A percentile compares a stretch with the other conserved stretches of the same genome.
phyloP scores from a whole-genome alignment of 2,888 invertebrate species.

The Cephus sareptanus region DNA sequence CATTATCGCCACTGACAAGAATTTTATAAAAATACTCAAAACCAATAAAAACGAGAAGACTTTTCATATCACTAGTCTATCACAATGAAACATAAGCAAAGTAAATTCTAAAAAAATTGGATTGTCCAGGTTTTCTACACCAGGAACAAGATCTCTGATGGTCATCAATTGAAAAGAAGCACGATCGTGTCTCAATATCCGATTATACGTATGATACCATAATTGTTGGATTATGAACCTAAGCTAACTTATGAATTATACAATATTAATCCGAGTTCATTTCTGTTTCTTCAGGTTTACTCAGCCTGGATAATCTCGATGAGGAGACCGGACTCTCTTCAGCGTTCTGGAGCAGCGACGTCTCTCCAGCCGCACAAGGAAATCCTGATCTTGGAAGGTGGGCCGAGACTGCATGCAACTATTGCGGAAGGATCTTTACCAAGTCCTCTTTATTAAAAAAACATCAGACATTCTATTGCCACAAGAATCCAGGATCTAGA shows the following conservation, averaged over 20 bases:
- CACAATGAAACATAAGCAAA: not conserved
- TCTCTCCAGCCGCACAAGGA: not conserved
- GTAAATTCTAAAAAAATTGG: not conserved
- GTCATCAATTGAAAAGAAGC: not conserved
- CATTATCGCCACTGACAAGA: not conserved
- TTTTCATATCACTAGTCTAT: not conserved
- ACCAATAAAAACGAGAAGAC: too few species aligned
- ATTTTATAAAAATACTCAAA: not conserved
- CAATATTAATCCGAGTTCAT: not conserved
- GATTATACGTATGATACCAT: not conserved
- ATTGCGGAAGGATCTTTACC: conserved; percentile 43
- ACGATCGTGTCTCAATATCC: not conserved
- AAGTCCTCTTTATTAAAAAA: conserved; percentile 30
- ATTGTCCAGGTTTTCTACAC: too few species aligned
- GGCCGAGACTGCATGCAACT: conserved; percentile 28
- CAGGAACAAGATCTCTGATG: not conserved
- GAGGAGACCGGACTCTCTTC: not conserved
- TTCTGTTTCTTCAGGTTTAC: not conserved
- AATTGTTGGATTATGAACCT: not conserved
- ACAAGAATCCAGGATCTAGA: conserved; percentile 43
- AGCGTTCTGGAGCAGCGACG: not conserved
- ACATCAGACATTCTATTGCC: conserved; percentile 39
- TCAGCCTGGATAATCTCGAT: not conserved
- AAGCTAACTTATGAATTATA: not conserved
- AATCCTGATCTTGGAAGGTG: not conserved